These are phyloP conservation scores for Dryobota labecula DNA, from an alignment of 2,888 invertebrate genomes.

Conservation along the genomic window DNA sequence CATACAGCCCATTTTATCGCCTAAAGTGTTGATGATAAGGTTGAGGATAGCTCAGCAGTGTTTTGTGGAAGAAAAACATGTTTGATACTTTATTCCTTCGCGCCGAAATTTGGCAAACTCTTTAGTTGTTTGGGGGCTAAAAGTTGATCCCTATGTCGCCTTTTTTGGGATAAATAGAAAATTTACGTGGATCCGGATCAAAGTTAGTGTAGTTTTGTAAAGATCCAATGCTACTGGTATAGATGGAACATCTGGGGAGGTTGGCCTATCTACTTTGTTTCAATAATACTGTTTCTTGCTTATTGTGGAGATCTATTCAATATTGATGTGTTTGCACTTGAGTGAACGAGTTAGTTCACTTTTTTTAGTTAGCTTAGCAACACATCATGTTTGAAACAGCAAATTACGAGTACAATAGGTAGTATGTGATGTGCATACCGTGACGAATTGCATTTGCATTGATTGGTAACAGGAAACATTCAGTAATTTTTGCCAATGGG, in stretches of 20 bases:
- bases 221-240: slow-evolving; percentile 8
- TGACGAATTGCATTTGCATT: slow-evolving; percentile 15
- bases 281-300: background rate
- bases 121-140: slow-evolving; percentile 58
- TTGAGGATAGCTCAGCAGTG: slow-evolving; percentile 20
- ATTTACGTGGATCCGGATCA: slow-evolving; percentile 52
- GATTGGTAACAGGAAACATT: slow-evolving; percentile 13
- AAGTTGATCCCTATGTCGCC: slow-evolving; percentile 65
- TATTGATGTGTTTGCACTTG: slow-evolving; percentile 16
- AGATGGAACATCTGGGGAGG: slow-evolving; percentile 12
- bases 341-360: background rate
- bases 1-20: slow-evolving; percentile 11
- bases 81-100: slow-evolving; percentile 58
- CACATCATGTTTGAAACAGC: background rate
- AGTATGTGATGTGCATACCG: background rate
- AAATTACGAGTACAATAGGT: background rate
- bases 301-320: background rate
- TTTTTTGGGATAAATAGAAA: slow-evolving; percentile 67
- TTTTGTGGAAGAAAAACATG: slow-evolving; percentile 31
- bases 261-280: slow-evolving; percentile 15
- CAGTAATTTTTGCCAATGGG: background rate
- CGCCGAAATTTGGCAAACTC: slow-evolving; percentile 67
- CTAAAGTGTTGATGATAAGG: background rate
- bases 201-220: slow-evolving; percentile 54
- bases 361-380: slow-evolving; percentile 5